These are phyloP conservation scores for Stenodera caucasica DNA, from an alignment of 2,888 invertebrate species.

Conservation along the genomic window DNA sequence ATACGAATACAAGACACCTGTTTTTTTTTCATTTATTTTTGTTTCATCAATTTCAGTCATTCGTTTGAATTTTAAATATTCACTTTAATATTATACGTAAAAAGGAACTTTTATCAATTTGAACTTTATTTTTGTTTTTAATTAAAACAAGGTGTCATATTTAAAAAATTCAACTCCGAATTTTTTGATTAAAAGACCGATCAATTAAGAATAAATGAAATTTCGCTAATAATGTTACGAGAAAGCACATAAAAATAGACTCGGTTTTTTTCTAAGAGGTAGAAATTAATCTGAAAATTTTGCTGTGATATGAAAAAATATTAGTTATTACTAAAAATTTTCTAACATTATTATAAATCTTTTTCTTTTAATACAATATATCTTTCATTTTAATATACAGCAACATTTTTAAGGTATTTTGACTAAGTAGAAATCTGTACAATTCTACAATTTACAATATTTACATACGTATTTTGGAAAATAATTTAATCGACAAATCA, in stretches of 20 bases:
- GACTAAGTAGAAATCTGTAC: slow-evolving; percentile 49
- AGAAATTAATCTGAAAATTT: slow-evolving; percentile 33
- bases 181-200: background rate
- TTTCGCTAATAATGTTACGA: slow-evolving; percentile 16
- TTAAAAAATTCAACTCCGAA: slow-evolving; percentile 23
- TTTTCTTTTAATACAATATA: slow-evolving; percentile 29
- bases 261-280: slow-evolving; percentile 21
- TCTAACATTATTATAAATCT: slow-evolving; percentile 49
- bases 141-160: slow-evolving; percentile 28
- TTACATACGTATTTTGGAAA: slow-evolving; percentile 23
- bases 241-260: slow-evolving; percentile 27
- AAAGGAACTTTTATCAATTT: slow-evolving; percentile 25
- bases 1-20: slow-evolving; percentile 42
- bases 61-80: background rate
- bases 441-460: slow-evolving; percentile 35
- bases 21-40: slow-evolving; percentile 28
- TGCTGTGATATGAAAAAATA: slow-evolving; percentile 48
- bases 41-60: slow-evolving; percentile 15
- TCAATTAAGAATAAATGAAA: slow-evolving; percentile 1
- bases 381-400: slow-evolving; percentile 37
- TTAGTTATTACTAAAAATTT: slow-evolving; percentile 40
- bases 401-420: slow-evolving; percentile 44
- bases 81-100: slow-evolving; percentile 2
- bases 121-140: slow-evolving; percentile 8
- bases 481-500: slow-evolving; percentile 13